A percentile compares a stretch with the other conserved stretches of the same genome.
Evolutionary conservation across 1,140 invertebrate genomes (phyloP).

Genomic region (Mamestra configurata): DNA sequence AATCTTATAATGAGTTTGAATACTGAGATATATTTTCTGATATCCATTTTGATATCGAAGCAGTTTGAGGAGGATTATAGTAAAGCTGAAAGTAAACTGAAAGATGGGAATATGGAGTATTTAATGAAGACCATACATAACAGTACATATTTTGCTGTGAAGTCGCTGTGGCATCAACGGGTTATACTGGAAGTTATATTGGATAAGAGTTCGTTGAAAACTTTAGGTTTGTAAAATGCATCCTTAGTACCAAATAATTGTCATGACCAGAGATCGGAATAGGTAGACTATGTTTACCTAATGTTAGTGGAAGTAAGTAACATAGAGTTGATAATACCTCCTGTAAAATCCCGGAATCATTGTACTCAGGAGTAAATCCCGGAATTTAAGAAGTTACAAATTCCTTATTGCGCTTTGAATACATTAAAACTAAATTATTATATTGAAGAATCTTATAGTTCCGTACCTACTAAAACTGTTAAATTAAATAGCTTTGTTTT

Average conservation of each 20-base stretch:
- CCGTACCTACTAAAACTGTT: no score
- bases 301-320: no score
- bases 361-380: no score
- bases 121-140: constrained; percentile 82
- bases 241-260: background rate
- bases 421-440: no score
- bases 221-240: constrained; percentile 61
- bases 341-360: no score
- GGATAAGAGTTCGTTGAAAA: constrained; percentile 81
- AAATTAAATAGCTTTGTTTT: no score
- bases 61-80: constrained; percentile 73
- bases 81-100: constrained; percentile 61
- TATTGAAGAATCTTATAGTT: no score
- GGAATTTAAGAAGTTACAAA: no score
- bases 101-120: constrained; percentile 63
- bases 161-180: constrained; percentile 78
- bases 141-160: constrained; percentile 83
- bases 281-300: no score
- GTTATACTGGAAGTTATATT: constrained; percentile 77
- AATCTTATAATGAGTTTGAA: constrained; percentile 82
- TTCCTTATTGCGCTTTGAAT: no score
- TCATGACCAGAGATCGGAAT: no score
- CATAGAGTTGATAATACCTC: no score
- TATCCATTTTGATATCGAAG: constrained; percentile 82
- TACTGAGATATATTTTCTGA: constrained; percentile 83